A percentile compares a stretch with the other conserved stretches of the same genome.
phyloP scores from a whole-genome alignment of 1,140 invertebrate genomes.

The Hypsibius dujardini region DNA sequence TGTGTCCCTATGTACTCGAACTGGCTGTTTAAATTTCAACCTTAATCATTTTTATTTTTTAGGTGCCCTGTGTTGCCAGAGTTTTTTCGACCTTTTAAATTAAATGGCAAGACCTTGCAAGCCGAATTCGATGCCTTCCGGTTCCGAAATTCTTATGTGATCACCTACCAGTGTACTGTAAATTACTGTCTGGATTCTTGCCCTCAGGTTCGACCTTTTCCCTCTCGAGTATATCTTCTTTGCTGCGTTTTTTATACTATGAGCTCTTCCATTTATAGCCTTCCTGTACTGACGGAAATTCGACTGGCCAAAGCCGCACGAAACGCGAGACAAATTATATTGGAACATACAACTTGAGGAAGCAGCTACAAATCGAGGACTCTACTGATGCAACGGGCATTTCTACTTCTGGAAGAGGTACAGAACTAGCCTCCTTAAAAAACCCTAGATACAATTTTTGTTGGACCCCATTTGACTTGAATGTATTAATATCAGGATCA shows the following conservation, averaged over 20 bases:
- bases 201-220: background rate
- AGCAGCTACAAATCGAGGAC: background rate
- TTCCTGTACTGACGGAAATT: background rate
- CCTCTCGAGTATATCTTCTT: background rate
- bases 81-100: background rate
- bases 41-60: background rate
- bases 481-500: no score
- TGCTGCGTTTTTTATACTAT: no score
- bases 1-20: background rate
- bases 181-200: background rate
- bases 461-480: no score
- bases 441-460: no score
- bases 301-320: background rate
- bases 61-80: constrained; percentile 5
- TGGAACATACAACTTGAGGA: background rate
- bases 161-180: constrained; percentile 1
- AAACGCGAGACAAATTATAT: background rate
- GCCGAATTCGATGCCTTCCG: constrained; percentile 10
- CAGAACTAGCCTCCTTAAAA: no score
- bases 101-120: background rate
- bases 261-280: background rate
- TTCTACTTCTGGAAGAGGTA: no score
- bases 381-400: background rate
- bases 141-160: background rate
- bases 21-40: background rate